Evolutionary conservation across 53 echinoderm and acorn worm species (phyloP), one percentile per base, ranked within the genome.

Genomic region (Luidia sarsii): DNA sequence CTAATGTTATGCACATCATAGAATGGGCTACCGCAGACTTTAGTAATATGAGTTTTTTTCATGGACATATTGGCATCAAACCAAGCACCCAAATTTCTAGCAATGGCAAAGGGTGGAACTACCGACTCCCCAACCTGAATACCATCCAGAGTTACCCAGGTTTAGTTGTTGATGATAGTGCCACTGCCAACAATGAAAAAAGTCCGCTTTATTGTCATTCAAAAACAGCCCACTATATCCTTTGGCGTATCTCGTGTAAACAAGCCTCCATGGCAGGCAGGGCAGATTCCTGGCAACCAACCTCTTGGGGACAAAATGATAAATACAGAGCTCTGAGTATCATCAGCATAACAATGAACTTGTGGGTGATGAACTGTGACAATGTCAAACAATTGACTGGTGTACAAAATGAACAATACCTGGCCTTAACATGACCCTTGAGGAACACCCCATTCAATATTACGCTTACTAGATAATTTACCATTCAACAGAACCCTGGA

Each of bases 381-480:
- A 13, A 57, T 46, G 25, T 83, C 60, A 30, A 83, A 83, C 33
- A 71, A 46, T 16, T 14, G n/a, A 28, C 52, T 22, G 15, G 68
- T 70, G n/a, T 69, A 69, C 55, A 83, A 37, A 19, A 39, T 70
- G 22, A 71, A 83, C 30, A 69, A 54, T 52, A 83, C 35, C 14
- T 55, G 69, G 31, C 70, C 70, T 0, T 57, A 23, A 36, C 70
- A 83, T 2, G 70, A 70, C 11, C 82, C 83, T 57, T 83, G 83
- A 7, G 70, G 70, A 39, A 83, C 83, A 21, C 69, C 83, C 0
- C 36, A 34, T 37, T 35, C 50, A 15, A 41, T 55, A 14, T 39
- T 31, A 39, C 59, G 13, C 38, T 57, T 36, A n/a, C 57, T 13
- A 15, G 57, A 68, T 27, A 50, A 22, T 20, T 32, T 68, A 33